Evolutionary conservation across 1,140 invertebrate species (phyloP), one percentile per base, ranked within the genome.

Genomic region (Harpegnathos saltator): DNA sequence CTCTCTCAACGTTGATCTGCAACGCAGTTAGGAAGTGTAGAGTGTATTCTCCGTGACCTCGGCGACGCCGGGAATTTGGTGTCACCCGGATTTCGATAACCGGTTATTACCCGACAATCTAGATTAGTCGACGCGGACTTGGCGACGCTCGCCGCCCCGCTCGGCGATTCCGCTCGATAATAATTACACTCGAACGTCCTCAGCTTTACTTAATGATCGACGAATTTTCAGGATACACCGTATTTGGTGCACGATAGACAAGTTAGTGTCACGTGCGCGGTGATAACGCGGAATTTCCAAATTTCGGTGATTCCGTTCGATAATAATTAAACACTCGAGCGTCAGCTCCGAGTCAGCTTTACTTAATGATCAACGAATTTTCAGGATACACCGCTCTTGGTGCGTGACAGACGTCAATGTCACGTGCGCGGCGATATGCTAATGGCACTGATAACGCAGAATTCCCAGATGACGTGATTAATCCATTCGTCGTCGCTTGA

Each of bases 191-290:
- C 48, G 5, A 12, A 26, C 29, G 15, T 44, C 38, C 9, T 52
- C 19, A 17, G 7, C 15, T n/a, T 62, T 22, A 2, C 22, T 74
- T 14, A 33, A 52, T 63, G 59, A 62, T 3, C 11, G 26, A 73
- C n/a, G 22, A 26, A 3, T 17, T 63, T 61, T 68, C 26, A 48
- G 11, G n/a, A 56, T 44, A 56, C 22, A 7, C 19, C 14, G 33
- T 71, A 58, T 58, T 17, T n/a, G n/a, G 33, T n/a, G 29, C 26
- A 68, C 19, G 65, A 58, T 54, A 62, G 22, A 44, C 24, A n/a
- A n/a, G 50, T 33, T 29, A 26, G 14, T 29, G 52, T 71, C 75
- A 71, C 52, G 75, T 48, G 52, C 14, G n/a, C 14, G 22, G 69
- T n/a, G 44, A 50, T 75, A 54, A 75, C 52, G 38, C 38, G 17